A percentile compares a stretch with the other conserved stretches of the same genome.
Evolutionary conservation across 2,888 invertebrate species (phyloP).

Genomic region (Empis stercorea): DNA sequence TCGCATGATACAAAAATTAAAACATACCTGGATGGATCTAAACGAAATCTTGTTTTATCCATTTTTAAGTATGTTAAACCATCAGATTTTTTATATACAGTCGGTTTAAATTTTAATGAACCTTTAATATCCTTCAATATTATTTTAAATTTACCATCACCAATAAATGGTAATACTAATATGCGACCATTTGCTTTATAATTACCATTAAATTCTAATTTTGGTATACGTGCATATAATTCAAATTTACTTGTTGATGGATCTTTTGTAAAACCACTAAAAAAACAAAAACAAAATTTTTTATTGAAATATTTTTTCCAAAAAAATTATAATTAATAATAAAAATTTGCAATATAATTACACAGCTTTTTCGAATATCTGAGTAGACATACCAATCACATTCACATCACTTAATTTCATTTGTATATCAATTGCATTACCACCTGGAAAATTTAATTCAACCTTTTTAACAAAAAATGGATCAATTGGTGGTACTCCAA

Average conservation of each 20-base stretch:
- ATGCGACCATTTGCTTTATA: slow-evolving; percentile 23
- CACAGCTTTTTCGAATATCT: slow-evolving; percentile 9
- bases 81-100: slow-evolving; percentile 5
- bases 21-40: slow-evolving; percentile 1
- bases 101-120: slow-evolving; percentile 8
- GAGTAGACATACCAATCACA: slow-evolving; percentile 7
- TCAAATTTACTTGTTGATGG: slow-evolving; percentile 7
- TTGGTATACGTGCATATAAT: slow-evolving; percentile 2
- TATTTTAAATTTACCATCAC: slow-evolving; percentile 14
- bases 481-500: slow-evolving; percentile 8
- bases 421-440: slow-evolving; percentile 4
- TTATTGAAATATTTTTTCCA: too few relatives aligned
- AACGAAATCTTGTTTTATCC: slow-evolving; percentile 2
- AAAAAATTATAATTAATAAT: background rate
- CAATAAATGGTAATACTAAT: slow-evolving; percentile 23
- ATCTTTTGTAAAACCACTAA: slow-evolving; percentile 9
- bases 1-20: too few relatives aligned
- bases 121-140: slow-evolving; percentile 8
- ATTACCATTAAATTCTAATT: slow-evolving; percentile 5
- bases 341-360: slow-evolving; percentile 5
- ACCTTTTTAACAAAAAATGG: slow-evolving; percentile 7
- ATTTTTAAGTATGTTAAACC: slow-evolving; percentile 4
- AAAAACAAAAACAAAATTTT: background rate
- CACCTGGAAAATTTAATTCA: slow-evolving; percentile 2
- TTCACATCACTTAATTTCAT: slow-evolving; percentile 9